A percentile compares a stretch with the other conserved stretches of the same genome.
phyloP scores from a whole-genome alignment of 37 sponge, comb jelly and placozoan genomes.

The Oopsacas minuta region DNA sequence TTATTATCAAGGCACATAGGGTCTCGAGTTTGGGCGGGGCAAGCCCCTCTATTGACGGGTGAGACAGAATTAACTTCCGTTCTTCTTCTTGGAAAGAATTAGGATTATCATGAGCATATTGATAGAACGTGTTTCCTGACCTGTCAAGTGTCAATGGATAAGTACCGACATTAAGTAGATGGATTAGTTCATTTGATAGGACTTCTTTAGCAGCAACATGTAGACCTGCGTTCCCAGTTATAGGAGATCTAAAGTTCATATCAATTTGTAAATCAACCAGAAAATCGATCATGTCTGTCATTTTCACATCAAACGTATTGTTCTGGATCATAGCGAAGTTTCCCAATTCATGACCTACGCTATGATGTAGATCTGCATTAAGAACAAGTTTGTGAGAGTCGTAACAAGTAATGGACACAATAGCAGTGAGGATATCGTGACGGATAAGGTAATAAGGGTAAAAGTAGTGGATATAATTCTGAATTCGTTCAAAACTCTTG shows the following conservation, averaged over 20 bases:
- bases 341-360: not conserved
- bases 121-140: not conserved
- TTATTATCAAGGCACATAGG: not conserved
- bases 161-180: not conserved
- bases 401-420: conserved; percentile 7
- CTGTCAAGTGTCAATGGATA: not conserved
- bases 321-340: not conserved
- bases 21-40: not conserved
- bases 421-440: conserved; percentile 8
- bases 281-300: not conserved
- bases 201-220: conserved; percentile 4
- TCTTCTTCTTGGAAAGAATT: not conserved
- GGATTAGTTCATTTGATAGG: not conserved
- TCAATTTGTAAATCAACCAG: not conserved
- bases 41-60: not conserved
- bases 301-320: not conserved
- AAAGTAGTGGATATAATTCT: not conserved
- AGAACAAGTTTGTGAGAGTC: not conserved
- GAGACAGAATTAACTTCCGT: not conserved
- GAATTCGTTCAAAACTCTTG: not conserved
- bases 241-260: not conserved
- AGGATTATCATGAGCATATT: not conserved
- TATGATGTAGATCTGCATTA: not conserved
- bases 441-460: not conserved
- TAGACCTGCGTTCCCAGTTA: not conserved